Base-by-base conservation (phyloP, 2,888 invertebrate species). In the Caenorhabditis wallacei region DNA sequence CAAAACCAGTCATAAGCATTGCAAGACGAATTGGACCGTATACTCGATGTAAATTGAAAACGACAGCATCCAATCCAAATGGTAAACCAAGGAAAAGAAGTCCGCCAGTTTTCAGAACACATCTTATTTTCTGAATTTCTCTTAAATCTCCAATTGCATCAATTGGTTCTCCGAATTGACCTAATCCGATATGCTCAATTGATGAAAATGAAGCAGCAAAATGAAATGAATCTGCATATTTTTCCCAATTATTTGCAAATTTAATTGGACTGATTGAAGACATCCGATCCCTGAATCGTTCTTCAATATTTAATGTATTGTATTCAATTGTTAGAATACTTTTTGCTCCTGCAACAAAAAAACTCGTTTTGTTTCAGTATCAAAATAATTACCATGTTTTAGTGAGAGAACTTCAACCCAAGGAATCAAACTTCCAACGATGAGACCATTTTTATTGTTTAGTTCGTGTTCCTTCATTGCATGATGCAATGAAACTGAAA, bases 141-240 rank as follows among this genome's bases (percentile, higher is more conserved):
- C 82, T 43, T 1, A 85, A 46, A 66, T 85, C 84, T 2, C 84
- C 84, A 22, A 82, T 82, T 3, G 84, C 76, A 53, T 85, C 84
- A 11, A 64, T 51, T n/a, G 84, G 84, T 40, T 85, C 84, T 20
- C 84, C 84, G 51, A 71, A 85, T 48, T 81, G 63, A 24, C 79
- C 78, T 13, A 85, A 43, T 37, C 84, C 84, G 53, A 79, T 69
- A 35, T 85, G 82, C 30, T 85, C 84, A 48, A 85, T 82, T 2
- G 84, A 85, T 13, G 84, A 85, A 46, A 82, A 85, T 24, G 82
- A 76, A 3, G 70, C 76, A 10, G 63, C 80, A 51, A 82, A 85
- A 53, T 85, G 80, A 40, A 56, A 54, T n/a, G n/a, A n/a, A 13
- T 56, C 18, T 3, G 18, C 18, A 20, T 35, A 72, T 54, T 68